phyloP scores from a whole-genome alignment of 2,113 vertebrate species.

The Anolis carolinensis region DNA sequence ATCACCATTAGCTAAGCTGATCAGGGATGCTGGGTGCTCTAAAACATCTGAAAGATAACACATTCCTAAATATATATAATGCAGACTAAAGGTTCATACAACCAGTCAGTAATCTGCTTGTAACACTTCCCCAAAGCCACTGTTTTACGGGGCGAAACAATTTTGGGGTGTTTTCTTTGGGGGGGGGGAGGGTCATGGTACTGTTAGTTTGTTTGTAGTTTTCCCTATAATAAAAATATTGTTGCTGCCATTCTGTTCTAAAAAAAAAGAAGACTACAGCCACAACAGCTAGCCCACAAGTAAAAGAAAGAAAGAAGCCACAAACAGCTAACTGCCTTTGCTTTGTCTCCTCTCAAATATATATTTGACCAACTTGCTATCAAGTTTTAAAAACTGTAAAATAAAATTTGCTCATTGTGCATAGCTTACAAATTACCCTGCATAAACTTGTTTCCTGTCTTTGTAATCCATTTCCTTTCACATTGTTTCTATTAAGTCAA shows the following conservation, averaged over 20 bases:
- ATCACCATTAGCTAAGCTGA: no score
- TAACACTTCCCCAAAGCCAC: background rate
- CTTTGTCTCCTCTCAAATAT: no score
- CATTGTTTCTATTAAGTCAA: background rate
- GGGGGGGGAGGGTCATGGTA: no score
- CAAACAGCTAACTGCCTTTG: no score
- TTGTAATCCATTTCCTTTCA: background rate
- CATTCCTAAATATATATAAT: background rate
- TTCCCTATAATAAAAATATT: background rate
- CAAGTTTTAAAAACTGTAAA: no score
- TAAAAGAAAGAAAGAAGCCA: no score
- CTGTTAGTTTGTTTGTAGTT: background rate
- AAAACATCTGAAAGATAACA: no score
- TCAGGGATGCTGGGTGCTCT: no score
- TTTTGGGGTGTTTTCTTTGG: background rate
- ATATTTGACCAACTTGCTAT: no score
- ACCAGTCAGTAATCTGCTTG: background rate
- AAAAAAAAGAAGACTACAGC: background rate
- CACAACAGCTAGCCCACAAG: background rate
- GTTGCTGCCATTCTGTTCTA: background rate
- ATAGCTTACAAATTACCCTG: background rate
- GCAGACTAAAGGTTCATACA: background rate
- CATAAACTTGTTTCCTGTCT: background rate
- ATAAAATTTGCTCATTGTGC: no score
- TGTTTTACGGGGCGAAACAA: background rate